Evolutionary conservation across 2,888 invertebrate genomes (phyloP).

Genomic region (Melanotus villosus): DNA sequence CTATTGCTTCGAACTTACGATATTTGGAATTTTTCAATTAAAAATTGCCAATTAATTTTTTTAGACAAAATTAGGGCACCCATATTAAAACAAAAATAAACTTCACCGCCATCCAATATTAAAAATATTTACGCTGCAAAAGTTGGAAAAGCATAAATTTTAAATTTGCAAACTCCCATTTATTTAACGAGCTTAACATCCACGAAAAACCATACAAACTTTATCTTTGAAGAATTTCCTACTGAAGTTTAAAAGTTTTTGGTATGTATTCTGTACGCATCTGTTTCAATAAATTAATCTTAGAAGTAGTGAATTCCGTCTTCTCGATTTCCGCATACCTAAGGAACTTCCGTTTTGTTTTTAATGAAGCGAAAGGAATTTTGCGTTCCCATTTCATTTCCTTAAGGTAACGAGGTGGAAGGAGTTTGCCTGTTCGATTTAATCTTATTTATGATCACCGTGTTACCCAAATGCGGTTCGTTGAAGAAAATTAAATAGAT

Average conservation of each 20-base stretch:
- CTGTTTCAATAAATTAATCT: conserved; percentile 7
- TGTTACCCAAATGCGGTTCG: not conserved
- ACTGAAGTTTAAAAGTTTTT: not conserved
- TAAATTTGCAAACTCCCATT: not conserved
- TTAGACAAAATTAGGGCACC: too few relatives aligned
- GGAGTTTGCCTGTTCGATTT: conserved; percentile 6
- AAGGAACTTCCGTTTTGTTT: not conserved
- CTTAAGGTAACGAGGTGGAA: conserved; percentile 16
- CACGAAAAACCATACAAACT: not conserved
- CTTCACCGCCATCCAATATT: not conserved
- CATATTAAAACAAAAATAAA: too few relatives aligned
- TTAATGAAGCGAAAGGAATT: conserved; percentile 1
- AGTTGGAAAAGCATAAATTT: not conserved
- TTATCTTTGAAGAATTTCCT: not conserved
- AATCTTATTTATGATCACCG: conserved; percentile 16
- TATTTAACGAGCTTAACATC: not conserved
- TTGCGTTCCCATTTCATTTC: conserved; percentile 12
- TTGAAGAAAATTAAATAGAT: not conserved
- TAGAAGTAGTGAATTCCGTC: not conserved
- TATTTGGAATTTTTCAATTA: too few relatives aligned
- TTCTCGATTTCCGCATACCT: conserved; percentile 8
- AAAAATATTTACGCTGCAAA: not conserved
- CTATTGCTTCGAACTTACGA: too few relatives aligned
- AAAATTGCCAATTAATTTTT: too few relatives aligned
- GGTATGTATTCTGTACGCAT: not conserved